Evolutionary conservation across 2,113 vertebrate genomes (phyloP).

Genomic region (Halichoeres trimaculatus): DNA sequence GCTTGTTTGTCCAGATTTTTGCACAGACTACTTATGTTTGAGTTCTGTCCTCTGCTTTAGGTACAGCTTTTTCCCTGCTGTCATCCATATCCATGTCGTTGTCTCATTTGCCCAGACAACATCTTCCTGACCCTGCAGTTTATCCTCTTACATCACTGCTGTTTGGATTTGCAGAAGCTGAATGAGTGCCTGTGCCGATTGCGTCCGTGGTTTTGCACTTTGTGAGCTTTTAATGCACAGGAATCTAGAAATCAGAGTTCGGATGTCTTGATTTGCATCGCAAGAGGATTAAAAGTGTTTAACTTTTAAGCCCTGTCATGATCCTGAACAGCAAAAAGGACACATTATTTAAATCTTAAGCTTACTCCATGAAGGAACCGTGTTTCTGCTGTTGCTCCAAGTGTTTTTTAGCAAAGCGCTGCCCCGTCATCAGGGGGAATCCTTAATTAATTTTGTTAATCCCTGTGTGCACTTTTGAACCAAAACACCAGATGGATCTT

Average conservation of each 20-base stretch:
- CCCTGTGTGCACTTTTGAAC: slow-evolving; percentile 13
- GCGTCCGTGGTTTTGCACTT: neutral
- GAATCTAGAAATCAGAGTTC: slow-evolving; percentile 11
- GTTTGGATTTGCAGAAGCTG: slow-evolving; percentile 21
- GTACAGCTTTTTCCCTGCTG: neutral
- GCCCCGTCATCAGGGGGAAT: neutral
- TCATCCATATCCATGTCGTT: slow-evolving; percentile 17
- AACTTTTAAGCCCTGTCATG: neutral
- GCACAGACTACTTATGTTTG: neutral
- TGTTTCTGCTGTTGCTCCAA: too few species aligned
- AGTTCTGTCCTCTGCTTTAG: neutral
- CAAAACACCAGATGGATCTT: slow-evolving; percentile 21
- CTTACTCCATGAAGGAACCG: too few species aligned
- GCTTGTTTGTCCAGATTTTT: neutral
- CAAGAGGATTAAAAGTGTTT: neutral
- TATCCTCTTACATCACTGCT: slow-evolving; percentile 66
- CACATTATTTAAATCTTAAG: neutral
- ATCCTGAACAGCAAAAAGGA: neutral
- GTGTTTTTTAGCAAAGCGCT: neutral
- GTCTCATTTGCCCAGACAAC: slow-evolving; percentile 48
- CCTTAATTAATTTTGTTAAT: slow-evolving; percentile 2
- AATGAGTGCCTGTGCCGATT: slow-evolving; percentile 7
- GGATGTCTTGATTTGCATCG: neutral
- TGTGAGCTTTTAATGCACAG: neutral
- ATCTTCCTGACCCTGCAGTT: slow-evolving; percentile 49